Conservation (phyloP, 2,888 invertebrate species). For the Apodemia zela region DNA sequence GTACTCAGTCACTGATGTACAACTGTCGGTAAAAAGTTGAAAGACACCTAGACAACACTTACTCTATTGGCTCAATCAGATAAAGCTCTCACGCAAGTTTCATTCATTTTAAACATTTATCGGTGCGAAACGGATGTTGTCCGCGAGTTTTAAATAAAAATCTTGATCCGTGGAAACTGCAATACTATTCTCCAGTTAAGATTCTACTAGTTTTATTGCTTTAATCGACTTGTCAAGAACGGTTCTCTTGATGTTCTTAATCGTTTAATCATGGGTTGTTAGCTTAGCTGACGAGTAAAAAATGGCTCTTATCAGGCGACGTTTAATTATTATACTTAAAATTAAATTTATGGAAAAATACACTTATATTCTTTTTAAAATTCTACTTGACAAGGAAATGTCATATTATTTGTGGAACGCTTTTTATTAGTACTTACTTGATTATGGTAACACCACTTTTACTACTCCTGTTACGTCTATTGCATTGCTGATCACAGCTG, state of each 20-base stretch:
- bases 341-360: no score
- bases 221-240: conserved; percentile 22
- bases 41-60: conserved; percentile 39
- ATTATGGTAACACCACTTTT: no score
- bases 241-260: conserved; percentile 25
- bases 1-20: conserved; percentile 48
- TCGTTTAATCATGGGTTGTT: conserved; percentile 24
- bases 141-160: conserved; percentile 47
- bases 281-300: conserved; percentile 16
- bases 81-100: conserved; percentile 61
- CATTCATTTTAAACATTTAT: conserved; percentile 65
- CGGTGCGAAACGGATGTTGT: conserved; percentile 59
- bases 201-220: conserved; percentile 32
- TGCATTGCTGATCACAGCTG: no score
- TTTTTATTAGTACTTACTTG: no score
- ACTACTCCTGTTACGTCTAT: no score
- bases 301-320: background rate
- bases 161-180: conserved; percentile 39
- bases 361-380: no score
- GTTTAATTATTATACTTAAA: no score
- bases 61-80: conserved; percentile 48
- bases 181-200: conserved; percentile 30
- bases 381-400: no score
- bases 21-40: conserved; percentile 38
- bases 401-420: no score